These are phyloP conservation scores for Pangasianodon hypophthalmus DNA, from an alignment of 2,113 vertebrate genomes.

Conservation along the genomic window DNA sequence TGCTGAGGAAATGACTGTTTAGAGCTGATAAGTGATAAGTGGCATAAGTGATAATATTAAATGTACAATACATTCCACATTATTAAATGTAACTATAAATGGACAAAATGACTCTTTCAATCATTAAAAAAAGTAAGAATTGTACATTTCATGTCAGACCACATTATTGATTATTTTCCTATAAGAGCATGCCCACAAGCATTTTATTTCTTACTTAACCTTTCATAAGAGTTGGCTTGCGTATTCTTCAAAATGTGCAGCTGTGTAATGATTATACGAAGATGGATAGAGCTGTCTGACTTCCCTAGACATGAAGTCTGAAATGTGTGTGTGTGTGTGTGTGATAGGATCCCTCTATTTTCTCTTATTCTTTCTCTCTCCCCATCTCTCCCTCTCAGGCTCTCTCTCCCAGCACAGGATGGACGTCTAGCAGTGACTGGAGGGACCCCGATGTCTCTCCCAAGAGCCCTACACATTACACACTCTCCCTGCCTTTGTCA, in stretches of 20 bases:
- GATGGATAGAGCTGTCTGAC: neutral
- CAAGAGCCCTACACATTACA: constrained; percentile 53
- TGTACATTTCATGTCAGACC: neutral
- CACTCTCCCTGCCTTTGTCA: neutral
- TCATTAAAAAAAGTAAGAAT: neutral
- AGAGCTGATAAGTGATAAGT: neutral
- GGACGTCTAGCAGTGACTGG: constrained; percentile 72
- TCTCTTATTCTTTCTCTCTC: neutral
- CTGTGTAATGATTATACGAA: neutral
- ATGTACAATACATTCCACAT: neutral
- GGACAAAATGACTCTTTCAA: no score
- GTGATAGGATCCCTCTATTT: neutral
- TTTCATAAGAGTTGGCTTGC: neutral
- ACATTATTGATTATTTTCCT: no score
- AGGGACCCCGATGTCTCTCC: constrained; percentile 67
- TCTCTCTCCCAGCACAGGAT: constrained; percentile 30
- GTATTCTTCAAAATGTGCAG: neutral
- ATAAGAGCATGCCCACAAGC: no score
- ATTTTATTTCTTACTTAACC: neutral
- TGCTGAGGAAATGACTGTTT: neutral
- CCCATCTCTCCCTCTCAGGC: neutral
- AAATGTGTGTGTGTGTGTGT: neutral
- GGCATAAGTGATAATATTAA: neutral
- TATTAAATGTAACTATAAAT: no score
- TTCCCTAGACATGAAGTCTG: neutral